These are phyloP conservation scores for Eupithecia insigniata DNA, from an alignment of 2,888 invertebrate genomes.

Conservation along the genomic window DNA sequence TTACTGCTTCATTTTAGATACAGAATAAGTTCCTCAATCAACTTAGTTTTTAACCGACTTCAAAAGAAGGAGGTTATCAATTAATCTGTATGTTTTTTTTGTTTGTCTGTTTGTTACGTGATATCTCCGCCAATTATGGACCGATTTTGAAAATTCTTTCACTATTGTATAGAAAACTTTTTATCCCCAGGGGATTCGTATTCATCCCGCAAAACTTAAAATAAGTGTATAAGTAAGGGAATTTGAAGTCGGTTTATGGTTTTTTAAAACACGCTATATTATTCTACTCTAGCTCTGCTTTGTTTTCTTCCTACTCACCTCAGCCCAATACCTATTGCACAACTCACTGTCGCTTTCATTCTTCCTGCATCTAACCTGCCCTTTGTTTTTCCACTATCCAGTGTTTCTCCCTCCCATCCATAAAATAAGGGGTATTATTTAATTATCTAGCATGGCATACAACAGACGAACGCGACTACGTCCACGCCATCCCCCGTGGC, in stretches of 20 bases:
- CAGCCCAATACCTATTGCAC: not conserved
- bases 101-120: too few species aligned
- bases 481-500: slow-evolving; percentile 92
- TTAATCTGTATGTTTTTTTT: too few species aligned
- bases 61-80: too few species aligned
- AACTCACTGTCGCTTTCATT: not conserved
- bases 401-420: slow-evolving; percentile 50
- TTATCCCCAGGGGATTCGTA: too few species aligned
- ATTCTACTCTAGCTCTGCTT: not conserved
- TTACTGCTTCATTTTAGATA: not conserved
- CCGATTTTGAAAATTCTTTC: too few species aligned
- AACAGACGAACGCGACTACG: slow-evolving; percentile 92
- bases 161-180: too few species aligned
- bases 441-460: slow-evolving; percentile 89
- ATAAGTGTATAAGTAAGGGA: too few species aligned
- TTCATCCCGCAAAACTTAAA: too few species aligned
- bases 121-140: too few species aligned
- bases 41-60: too few species aligned
- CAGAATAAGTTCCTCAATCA: not conserved
- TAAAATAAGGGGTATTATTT: slow-evolving; percentile 68
- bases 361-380: slow-evolving; percentile 23
- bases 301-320: not conserved
- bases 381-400: not conserved
- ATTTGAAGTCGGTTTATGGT: too few species aligned
- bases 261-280: too few species aligned